Percentiles rank a stretch among this genome's conserved stretches.
These are phyloP conservation scores for Hirtodrosophila trivittata DNA, from an alignment of 2,888 invertebrate genomes.

Conservation along the genomic window DNA sequence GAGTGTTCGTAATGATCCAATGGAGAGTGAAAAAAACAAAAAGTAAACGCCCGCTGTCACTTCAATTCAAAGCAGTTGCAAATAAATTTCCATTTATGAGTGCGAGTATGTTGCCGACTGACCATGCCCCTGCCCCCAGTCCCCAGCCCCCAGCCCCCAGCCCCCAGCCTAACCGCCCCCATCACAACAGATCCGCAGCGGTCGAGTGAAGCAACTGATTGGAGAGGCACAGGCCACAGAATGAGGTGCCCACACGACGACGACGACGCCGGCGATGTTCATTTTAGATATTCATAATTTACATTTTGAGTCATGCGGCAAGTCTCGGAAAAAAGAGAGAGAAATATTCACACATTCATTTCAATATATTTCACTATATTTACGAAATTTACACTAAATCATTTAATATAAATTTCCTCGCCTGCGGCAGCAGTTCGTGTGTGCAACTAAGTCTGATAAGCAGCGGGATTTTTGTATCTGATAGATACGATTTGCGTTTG, in stretches of 20 bases:
- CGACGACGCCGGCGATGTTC: conserved; percentile 1
- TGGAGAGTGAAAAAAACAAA: conserved; percentile 17
- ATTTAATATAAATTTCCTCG: conserved; percentile 5
- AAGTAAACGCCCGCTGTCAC: conserved; percentile 73
- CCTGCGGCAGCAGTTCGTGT: conserved; percentile 15
- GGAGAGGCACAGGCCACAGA: conserved; percentile 11
- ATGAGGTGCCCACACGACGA: conserved; percentile 54
- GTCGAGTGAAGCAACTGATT: conserved; percentile 26
- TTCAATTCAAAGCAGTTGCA: conserved; percentile 75
- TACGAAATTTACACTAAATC: neutral
- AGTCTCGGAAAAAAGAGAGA: neutral
- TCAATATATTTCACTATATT: conserved; percentile 29
- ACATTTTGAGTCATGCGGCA: conserved; percentile 58
- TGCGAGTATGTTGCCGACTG: conserved; percentile 44
- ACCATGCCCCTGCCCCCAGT: neutral
- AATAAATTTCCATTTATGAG: conserved; percentile 77
- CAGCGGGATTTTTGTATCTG: conserved; percentile 16
- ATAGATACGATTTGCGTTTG: conserved; percentile 13
- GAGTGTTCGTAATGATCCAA: conserved; percentile 23
- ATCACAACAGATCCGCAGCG: conserved; percentile 26
- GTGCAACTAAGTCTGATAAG: conserved; percentile 18
- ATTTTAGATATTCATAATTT: conserved; percentile 61
- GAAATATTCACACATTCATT: conserved; percentile 68
- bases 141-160: neutral
- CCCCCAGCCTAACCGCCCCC: neutral